A percentile compares a stretch with the other conserved stretches of the same genome.
Evolutionary conservation across 2,888 invertebrate genomes (phyloP).

Genomic region (Rhorus exstirpatorius): DNA sequence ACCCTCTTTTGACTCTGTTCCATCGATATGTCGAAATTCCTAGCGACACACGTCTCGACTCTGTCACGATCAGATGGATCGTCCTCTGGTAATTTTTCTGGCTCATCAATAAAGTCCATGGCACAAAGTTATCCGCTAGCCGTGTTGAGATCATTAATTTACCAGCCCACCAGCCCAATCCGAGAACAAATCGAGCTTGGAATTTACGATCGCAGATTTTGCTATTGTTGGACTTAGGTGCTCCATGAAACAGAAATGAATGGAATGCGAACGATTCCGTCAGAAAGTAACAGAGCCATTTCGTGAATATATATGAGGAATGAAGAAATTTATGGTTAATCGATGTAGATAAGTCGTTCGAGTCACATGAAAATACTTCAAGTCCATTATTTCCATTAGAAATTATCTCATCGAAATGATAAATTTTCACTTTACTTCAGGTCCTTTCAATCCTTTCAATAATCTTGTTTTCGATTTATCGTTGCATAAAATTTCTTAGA

Average conservation of each 20-base stretch:
- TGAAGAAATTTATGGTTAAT: neutral
- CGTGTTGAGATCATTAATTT: conserved; percentile 51
- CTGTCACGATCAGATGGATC: neutral
- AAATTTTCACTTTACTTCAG: no score
- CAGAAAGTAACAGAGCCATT: conserved; percentile 6
- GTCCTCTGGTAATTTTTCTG: conserved; percentile 33
- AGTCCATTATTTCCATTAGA: no score
- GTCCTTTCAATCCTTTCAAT: no score
- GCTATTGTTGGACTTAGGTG: conserved; percentile 13
- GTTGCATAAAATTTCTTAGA: no score
- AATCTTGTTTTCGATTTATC: no score
- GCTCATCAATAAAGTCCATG: conserved; percentile 2
- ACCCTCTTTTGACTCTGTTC: neutral
- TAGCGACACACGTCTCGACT: neutral
- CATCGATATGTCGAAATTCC: conserved; percentile 17
- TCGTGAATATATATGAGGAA: neutral
- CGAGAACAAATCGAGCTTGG: conserved; percentile 23
- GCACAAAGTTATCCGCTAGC: conserved; percentile 45
- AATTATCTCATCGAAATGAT: no score
- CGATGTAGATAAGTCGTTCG: no score
- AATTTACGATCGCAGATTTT: conserved; percentile 42
- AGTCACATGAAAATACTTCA: no score
- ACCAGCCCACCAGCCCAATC: conserved; percentile 42
- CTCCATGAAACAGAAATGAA: conserved; percentile 14
- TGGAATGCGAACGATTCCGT: conserved; percentile 18